Evolutionary conservation across 2,797 vertebrate species (phyloP), one percentile per base, ranked within the genome.

Genomic region (Nyctalus aviator): DNA sequence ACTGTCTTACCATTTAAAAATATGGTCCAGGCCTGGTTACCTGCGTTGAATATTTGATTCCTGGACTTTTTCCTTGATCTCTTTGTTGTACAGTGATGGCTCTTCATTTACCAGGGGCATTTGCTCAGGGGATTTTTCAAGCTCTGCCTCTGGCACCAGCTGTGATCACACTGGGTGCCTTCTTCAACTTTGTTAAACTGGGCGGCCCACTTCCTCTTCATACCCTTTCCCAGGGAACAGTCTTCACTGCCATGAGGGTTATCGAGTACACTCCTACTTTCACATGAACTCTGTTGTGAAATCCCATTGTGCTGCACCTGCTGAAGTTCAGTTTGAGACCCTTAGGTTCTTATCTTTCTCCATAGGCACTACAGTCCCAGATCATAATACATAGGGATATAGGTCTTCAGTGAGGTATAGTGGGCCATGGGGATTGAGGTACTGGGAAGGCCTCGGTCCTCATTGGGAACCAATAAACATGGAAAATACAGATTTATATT

Each of bases 81-180:
- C 10, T 57, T 57, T 12, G 15, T 57, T 59, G 41, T 57, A 37
- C 21, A 32, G 68, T 1, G 97, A 98, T n/a, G 96, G 97, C 7
- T 95, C 96, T 96, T 98, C 98, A 68, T 97, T 97, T 94, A 91
- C 92, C 10, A 97, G 97, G 37, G 97, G 98, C 21, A 23, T 6
- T 91, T 59, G 30, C 20, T 98, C 98, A 72, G 98, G 96, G 73
- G 97, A 98, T 66, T 97, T 98, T 23, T 97, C 84, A 4, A 97
- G 41, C 5, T 83, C 91, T 97, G 98, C 75, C 86, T 96, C 94
- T 93, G 97, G 35, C 97, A 35, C 11, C n/a, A 77, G 53, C 25
- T 35, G n/a, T 14, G 17, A 6, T 27, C 3, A 0, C 94, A 96
- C 72, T 82, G 84, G 23, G 90, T 97, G 30, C 69, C 97, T 41